A percentile compares a stretch with the other conserved stretches of the same genome.
Evolutionary conservation across 2,797 vertebrate genomes (phyloP).

Genomic region (Apogon talboti): DNA sequence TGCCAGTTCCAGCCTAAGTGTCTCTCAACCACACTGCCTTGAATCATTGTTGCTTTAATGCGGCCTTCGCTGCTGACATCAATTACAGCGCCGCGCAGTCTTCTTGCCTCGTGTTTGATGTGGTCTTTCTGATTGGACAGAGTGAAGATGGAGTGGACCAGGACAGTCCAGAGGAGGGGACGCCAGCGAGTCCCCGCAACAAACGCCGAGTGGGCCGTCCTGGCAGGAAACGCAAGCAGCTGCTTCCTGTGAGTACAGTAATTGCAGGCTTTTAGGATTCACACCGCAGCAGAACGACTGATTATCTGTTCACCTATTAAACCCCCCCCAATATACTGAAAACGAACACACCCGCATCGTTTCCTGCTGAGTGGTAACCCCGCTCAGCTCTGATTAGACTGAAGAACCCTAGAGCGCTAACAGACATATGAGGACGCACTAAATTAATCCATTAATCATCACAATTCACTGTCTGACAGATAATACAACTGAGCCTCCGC

Average conservation of each 20-base stretch:
- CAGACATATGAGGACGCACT: slow-evolving; percentile 17
- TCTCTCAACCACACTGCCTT: slow-evolving; percentile 10
- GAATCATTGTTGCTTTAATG: slow-evolving; percentile 26
- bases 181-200: slow-evolving; percentile 84
- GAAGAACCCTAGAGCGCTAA: slow-evolving; percentile 10
- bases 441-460: slow-evolving; percentile 22
- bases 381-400: slow-evolving; percentile 3
- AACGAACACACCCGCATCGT: slow-evolving; percentile 1
- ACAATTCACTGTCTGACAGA: slow-evolving; percentile 29
- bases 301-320: slow-evolving; percentile 9
- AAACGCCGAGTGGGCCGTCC: slow-evolving; percentile 93
- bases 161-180: slow-evolving; percentile 90
- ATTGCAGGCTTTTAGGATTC: slow-evolving; percentile 41
- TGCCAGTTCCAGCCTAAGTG: background rate
- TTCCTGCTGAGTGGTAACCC: slow-evolving; percentile 17
- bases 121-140: slow-evolving; percentile 64
- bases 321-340: too few species aligned
- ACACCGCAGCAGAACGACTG: slow-evolving; percentile 24
- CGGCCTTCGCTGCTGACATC: slow-evolving; percentile 34
- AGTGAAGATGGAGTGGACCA: slow-evolving; percentile 83
- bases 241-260: slow-evolving; percentile 88
- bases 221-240: slow-evolving; percentile 92
- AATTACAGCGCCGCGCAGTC: slow-evolving; percentile 32
- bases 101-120: slow-evolving; percentile 51
- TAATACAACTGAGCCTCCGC: slow-evolving; percentile 5